These are phyloP conservation scores for Mormyrus iriodes DNA, from an alignment of 2,113 vertebrate genomes.

Conservation along the genomic window DNA sequence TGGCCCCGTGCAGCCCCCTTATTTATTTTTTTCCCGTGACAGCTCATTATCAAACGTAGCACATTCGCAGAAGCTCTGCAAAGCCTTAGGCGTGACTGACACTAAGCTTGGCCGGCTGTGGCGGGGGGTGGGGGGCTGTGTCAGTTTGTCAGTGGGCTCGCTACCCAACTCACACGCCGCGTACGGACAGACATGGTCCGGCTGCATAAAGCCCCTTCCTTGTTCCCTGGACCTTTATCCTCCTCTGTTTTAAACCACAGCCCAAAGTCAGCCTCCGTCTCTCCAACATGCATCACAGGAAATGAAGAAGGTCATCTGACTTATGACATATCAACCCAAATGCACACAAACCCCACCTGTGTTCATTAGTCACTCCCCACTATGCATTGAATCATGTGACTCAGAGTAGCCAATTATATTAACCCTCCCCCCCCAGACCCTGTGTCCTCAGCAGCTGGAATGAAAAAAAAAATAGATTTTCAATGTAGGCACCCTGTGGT, in stretches of 20 bases:
- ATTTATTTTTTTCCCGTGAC: background rate
- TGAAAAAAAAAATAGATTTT: background rate
- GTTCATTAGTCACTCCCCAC: background rate
- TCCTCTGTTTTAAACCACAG: background rate
- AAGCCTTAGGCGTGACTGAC: conserved; percentile 17
- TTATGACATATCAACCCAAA: background rate
- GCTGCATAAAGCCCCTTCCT: background rate
- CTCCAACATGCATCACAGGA: background rate
- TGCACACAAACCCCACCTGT: background rate
- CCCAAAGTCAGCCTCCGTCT: background rate
- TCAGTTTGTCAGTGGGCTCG: background rate
- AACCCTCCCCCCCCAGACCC: background rate
- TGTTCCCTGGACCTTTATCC: background rate
- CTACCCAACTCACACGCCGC: background rate
- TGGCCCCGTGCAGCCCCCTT: background rate
- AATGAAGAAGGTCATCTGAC: background rate
- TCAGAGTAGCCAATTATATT: background rate
- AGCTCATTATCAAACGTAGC: background rate
- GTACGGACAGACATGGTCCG: background rate
- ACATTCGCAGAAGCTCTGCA: conserved; percentile 1
- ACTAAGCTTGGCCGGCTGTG: conserved; percentile 2
- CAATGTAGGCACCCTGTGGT: background rate
- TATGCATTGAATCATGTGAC: background rate
- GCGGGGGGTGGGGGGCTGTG: background rate
- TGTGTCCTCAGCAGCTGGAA: background rate